Base-by-base conservation (phyloP, 2,113 vertebrate species). In the Pseudorectes ferrugineus region DNA sequence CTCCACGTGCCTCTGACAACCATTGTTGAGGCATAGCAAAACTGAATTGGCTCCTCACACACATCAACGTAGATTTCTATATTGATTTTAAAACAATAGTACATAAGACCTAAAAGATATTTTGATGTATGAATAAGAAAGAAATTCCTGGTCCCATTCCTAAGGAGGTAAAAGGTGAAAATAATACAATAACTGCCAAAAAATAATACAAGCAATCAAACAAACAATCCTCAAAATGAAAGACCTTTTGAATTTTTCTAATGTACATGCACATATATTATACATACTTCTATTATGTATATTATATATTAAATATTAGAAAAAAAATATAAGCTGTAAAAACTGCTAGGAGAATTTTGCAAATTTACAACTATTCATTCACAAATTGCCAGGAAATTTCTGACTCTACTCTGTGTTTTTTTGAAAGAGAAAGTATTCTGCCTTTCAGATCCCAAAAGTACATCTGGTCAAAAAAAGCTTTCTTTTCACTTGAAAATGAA, bases 321-420 rank as follows among this genome's bases (percentile, higher is more conserved):
- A 28, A 45, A 33, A 46, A 67, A 43, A 66, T 46, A 42, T 1
- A 54, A 26, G 0, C 9, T 80, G 5, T 71, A 77, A 59, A 72
- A 61, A 11, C 5, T 43, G 9, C 18, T 51, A 29, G 14, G 33
- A 89, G 21, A 66, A 43, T 58, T 72, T 4, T 2, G 45, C 9
- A 63, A 59, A 89, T 80, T 81, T 84, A 7, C n/a, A 75, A 35
- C 59, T 93, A 81, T 82, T 91, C 86, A 91, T 72, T 81, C 59
- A 85, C 51, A 95, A 95, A 88, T 87, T 91, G n/a, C 77, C 46
- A 70, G 46, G 42, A 91, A 85, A 86, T 88, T 90, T 97, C 19
- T 88, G n/a, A 85, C 80, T 76, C 40, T 85, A 66, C 7, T 82
- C 33, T 80, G 24, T 55, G 14, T 33, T 36, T 86, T 82, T 71